Conservation (phyloP, 2,888 invertebrate genomes). For the Phymatocera aterrima region DNA sequence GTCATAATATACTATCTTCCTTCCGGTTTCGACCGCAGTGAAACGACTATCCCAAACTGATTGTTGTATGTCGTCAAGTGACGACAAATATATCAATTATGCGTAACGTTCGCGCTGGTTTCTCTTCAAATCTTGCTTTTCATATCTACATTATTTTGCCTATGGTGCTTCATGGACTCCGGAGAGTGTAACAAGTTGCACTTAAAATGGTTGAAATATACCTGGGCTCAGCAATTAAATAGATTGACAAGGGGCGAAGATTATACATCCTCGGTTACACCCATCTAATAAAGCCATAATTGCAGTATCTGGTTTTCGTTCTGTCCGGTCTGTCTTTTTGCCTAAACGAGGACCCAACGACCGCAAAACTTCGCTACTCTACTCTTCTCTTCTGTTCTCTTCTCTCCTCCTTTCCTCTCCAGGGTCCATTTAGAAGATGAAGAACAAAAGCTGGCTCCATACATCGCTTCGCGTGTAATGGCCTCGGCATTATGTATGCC, state of each 20-base stretch:
- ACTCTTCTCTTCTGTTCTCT: no score
- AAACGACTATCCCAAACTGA: not conserved
- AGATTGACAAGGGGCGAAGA: not conserved
- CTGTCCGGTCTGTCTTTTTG: not conserved
- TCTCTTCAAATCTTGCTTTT: not conserved
- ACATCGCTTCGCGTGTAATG: constrained; percentile 29
- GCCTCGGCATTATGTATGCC: constrained; percentile 8
- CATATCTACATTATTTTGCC: not conserved
- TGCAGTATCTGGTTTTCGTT: constrained; percentile 20
- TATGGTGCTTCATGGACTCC: not conserved
- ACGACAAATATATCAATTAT: no score
- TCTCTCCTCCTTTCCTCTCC: no score
- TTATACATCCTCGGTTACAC: not conserved
- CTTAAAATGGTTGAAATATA: not conserved
- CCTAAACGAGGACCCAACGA: constrained; percentile 34
- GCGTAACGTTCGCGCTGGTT: no score
- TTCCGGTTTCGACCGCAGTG: not conserved
- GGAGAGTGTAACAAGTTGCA: not conserved
- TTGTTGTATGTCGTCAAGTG: no score
- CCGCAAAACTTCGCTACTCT: constrained; percentile 25
- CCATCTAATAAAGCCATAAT: constrained; percentile 15
- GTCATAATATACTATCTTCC: no score
- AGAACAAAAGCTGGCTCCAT: constrained; percentile 34
- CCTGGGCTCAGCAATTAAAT: not conserved
- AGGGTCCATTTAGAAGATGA: constrained; percentile 40